Percentiles rank a stretch among this genome's conserved stretches.
Evolutionary conservation across 2,888 invertebrate genomes (phyloP).

Genomic region (Theretra japonica): DNA sequence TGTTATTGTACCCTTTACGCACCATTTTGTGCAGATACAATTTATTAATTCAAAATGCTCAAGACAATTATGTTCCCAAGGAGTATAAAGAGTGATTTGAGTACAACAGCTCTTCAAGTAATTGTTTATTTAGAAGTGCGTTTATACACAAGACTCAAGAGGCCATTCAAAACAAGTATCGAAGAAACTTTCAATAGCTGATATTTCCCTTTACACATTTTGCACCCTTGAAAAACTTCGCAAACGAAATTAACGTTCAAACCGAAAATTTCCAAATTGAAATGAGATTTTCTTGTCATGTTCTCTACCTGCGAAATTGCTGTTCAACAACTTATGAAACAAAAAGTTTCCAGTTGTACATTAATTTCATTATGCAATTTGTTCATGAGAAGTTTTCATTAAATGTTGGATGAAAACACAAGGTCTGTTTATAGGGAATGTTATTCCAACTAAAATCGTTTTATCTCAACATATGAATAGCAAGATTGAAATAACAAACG

Average conservation of each 20-base stretch:
- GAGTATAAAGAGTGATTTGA: no score
- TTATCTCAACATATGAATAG: neutral
- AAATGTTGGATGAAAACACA: conserved; percentile 22
- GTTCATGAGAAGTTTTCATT: conserved; percentile 5
- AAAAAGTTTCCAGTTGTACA: conserved; percentile 27
- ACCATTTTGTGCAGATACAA: no score
- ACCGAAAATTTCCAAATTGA: conserved; percentile 35
- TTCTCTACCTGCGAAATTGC: conserved; percentile 30
- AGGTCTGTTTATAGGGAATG: neutral
- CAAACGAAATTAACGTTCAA: conserved; percentile 32
- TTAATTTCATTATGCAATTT: conserved; percentile 27
- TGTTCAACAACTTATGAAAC: conserved; percentile 29
- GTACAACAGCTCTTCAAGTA: neutral
- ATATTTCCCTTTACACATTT: conserved; percentile 2
- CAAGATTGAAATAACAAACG: neutral
- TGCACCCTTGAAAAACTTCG: conserved; percentile 29
- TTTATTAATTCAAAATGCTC: no score
- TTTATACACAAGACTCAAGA: conserved; percentile 2
- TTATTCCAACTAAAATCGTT: neutral
- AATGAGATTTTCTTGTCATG: conserved; percentile 35
- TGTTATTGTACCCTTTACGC: no score
- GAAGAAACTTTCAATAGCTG: conserved; percentile 7
- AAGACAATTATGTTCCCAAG: no score
- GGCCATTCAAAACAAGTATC: conserved; percentile 5
- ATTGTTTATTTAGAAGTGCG: neutral